Evolutionary conservation across 2,113 vertebrate species (phyloP).

Genomic region (Cervus canadensis): DNA sequence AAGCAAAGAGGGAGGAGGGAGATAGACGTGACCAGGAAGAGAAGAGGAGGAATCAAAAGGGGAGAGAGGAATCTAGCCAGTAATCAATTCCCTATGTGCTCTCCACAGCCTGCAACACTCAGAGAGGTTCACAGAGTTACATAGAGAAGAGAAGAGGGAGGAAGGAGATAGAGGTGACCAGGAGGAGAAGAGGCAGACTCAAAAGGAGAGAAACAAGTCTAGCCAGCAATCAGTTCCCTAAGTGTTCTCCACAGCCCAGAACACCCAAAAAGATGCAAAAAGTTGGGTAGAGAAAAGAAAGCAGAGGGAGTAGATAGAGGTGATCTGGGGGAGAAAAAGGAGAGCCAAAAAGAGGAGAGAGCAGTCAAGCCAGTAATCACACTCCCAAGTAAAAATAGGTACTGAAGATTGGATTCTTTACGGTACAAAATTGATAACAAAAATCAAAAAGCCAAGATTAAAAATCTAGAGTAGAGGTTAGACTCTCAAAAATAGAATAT

Average conservation of each 20-base stretch:
- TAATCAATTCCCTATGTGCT: not conserved
- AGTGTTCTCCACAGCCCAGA: not conserved
- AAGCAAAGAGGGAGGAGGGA: not conserved
- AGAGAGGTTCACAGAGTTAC: not conserved
- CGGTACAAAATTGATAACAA: not conserved
- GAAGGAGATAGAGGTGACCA: not conserved
- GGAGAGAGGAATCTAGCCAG: not conserved
- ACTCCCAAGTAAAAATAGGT: not conserved
- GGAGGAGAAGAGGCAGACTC: not conserved
- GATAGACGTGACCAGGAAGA: not conserved
- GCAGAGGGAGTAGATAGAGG: not conserved
- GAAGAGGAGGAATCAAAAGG: not conserved
- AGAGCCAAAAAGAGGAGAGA: not conserved
- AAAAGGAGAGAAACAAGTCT: not conserved
- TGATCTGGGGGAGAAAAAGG: not conserved
- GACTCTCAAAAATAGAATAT: not conserved
- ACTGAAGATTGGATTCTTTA: not conserved
- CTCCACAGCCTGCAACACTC: not conserved
- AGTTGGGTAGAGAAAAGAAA: not conserved
- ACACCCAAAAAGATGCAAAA: not conserved
- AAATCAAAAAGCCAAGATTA: not conserved
- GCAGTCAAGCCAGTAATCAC: not conserved
- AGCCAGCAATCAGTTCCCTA: not conserved
- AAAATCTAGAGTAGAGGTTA: not conserved
- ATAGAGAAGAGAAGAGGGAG: not conserved